phyloP scores from a whole-genome alignment of 1,140 invertebrate species.

The Dryas iulia region DNA sequence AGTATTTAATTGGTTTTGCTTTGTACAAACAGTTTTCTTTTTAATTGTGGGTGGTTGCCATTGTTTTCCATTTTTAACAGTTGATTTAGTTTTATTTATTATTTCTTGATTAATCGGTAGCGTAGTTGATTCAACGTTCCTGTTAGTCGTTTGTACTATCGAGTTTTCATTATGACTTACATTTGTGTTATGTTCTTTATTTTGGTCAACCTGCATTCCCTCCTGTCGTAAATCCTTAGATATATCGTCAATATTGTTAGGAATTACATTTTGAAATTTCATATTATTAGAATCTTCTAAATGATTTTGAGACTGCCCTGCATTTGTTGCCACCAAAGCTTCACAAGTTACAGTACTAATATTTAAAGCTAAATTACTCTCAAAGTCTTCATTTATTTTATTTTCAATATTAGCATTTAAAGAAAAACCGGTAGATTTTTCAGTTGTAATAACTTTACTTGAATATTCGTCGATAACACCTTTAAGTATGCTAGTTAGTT shows the following conservation, averaged over 20 bases:
- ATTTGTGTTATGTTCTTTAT: neutral
- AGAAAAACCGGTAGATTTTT: neutral
- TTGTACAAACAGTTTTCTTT: slow-evolving; percentile 6
- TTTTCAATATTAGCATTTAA: neutral
- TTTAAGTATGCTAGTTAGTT: neutral
- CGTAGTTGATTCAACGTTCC: neutral
- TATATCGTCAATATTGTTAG: neutral
- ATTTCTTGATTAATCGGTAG: neutral
- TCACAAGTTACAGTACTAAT: neutral
- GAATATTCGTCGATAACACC: neutral
- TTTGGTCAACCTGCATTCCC: neutral
- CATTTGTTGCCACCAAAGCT: neutral
- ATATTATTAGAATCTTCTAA: neutral
- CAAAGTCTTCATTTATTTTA: neutral
- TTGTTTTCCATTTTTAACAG: slow-evolving; percentile 3
- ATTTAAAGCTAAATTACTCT: neutral
- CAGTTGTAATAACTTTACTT: neutral
- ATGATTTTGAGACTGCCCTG: neutral
- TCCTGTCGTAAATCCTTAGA: neutral
- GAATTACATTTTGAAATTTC: neutral
- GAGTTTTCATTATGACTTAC: neutral
- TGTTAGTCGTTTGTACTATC: neutral
- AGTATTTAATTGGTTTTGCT: neutral
- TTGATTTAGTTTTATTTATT: slow-evolving; percentile 4
- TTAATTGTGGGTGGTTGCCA: too few species aligned